Evolutionary conservation across 2,888 invertebrate species (phyloP).

Genomic region (Drosophila austrosaltans): DNA sequence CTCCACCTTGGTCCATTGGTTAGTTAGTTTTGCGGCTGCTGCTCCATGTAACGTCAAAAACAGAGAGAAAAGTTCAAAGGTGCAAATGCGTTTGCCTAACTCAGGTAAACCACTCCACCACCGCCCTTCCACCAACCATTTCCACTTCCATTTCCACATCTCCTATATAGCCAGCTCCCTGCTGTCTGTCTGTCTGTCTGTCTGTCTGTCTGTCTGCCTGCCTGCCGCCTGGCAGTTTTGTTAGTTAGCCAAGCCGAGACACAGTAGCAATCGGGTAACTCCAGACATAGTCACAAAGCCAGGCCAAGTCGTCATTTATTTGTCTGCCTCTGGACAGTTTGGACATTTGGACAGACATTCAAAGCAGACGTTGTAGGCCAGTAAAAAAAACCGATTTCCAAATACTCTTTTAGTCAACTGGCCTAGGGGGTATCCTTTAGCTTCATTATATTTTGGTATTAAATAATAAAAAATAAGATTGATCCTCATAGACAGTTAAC

Average conservation of each 20-base stretch:
- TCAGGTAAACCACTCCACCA: slow-evolving; percentile 26
- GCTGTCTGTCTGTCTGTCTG: background rate
- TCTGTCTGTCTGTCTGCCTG: background rate
- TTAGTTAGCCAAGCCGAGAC: background rate
- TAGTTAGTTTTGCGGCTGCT: slow-evolving; percentile 26
- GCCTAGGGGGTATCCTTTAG: no score
- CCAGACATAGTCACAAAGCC: slow-evolving; percentile 37
- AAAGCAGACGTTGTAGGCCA: slow-evolving; percentile 3
- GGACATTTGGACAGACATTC: slow-evolving; percentile 38
- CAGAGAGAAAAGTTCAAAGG: slow-evolving; percentile 66
- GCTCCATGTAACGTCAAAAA: slow-evolving; percentile 22
- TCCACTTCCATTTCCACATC: slow-evolving; percentile 4
- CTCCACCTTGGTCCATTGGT: slow-evolving; percentile 16
- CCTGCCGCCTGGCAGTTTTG: background rate
- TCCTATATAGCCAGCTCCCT: slow-evolving; percentile 1
- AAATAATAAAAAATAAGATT: background rate
- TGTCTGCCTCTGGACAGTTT: slow-evolving; percentile 31
- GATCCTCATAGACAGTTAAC: background rate
- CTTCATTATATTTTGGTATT: no score
- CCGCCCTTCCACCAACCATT: slow-evolving; percentile 19
- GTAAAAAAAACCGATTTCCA: background rate
- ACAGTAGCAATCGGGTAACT: slow-evolving; percentile 18
- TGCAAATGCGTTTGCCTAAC: slow-evolving; percentile 71
- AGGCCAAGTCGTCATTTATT: slow-evolving; percentile 52
- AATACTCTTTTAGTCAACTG: background rate